Conservation (phyloP, 2,888 invertebrate genomes). For the Hermaeophaga mercurialis region DNA sequence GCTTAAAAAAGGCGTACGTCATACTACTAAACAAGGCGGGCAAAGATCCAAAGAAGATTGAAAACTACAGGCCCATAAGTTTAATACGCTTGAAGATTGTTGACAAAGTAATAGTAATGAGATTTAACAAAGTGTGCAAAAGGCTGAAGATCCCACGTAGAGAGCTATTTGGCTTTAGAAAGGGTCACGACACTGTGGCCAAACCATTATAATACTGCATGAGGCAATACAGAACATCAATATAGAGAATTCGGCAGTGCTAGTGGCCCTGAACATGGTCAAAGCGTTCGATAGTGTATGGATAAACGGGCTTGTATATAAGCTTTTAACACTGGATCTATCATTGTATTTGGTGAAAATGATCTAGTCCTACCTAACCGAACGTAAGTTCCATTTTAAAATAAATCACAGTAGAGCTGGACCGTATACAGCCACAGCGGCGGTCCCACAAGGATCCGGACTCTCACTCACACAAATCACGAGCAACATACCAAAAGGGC, state of each 20-base stretch:
- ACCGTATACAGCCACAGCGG: neutral
- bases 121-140: neutral
- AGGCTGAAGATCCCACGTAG: conserved; percentile 5
- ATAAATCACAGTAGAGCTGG: neutral
- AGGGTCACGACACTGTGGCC: conserved; percentile 17
- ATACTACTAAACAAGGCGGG: conserved; percentile 4
- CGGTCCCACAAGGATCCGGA: neutral
- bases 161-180: conserved; percentile 29
- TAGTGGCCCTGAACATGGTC: conserved; percentile 14
- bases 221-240: conserved; percentile 17
- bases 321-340: neutral
- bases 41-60: conserved; percentile 15
- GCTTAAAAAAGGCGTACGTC: neutral
- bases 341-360: neutral
- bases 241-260: neutral
- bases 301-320: conserved; percentile 13
- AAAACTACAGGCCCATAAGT: conserved; percentile 38
- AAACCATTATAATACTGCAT: conserved; percentile 19
- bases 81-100: conserved; percentile 35
- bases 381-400: neutral
- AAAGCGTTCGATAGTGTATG: conserved; percentile 25
- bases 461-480: neutral
- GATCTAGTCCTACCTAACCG: neutral
- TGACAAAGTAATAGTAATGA: conserved; percentile 35
- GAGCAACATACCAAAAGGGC: neutral